Evolutionary conservation across 2,888 invertebrate species (phyloP).

Genomic region (Drosophila mettleri): DNA sequence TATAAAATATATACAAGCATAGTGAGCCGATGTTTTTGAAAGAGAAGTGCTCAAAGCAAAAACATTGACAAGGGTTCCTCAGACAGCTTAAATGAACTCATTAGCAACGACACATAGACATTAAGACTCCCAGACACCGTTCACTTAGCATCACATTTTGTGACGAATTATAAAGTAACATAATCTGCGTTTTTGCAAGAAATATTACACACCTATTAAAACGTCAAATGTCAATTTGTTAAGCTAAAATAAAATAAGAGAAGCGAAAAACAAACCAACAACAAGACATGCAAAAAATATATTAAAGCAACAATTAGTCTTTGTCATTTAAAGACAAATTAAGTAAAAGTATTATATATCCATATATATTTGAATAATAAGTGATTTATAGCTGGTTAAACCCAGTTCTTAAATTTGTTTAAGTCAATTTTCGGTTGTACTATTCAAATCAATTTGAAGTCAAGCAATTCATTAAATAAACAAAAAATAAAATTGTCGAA

Average conservation of each 20-base stretch:
- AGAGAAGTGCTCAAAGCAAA: too few relatives aligned
- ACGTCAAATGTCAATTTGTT: background rate
- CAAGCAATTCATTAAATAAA: background rate
- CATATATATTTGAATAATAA: background rate
- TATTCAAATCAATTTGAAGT: background rate
- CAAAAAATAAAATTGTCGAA: background rate
- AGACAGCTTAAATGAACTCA: background rate
- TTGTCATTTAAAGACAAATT: background rate
- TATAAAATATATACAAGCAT: too few relatives aligned
- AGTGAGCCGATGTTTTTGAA: too few relatives aligned
- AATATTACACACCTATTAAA: background rate
- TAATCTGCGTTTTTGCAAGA: background rate
- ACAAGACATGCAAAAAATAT: background rate
- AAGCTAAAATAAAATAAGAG: background rate
- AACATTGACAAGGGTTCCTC: background rate
- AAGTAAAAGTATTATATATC: background rate
- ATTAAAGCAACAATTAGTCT: background rate
- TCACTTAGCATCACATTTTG: background rate
- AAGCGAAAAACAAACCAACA: background rate
- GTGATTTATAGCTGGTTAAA: background rate
- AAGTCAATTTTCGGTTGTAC: background rate
- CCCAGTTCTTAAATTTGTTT: background rate
- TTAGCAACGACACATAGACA: background rate
- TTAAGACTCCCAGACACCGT: background rate
- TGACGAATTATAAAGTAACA: background rate